Evolutionary conservation across 2,113 vertebrate genomes (phyloP), one percentile per base, ranked within the genome.

Genomic region (Hippocampus abdominalis): DNA sequence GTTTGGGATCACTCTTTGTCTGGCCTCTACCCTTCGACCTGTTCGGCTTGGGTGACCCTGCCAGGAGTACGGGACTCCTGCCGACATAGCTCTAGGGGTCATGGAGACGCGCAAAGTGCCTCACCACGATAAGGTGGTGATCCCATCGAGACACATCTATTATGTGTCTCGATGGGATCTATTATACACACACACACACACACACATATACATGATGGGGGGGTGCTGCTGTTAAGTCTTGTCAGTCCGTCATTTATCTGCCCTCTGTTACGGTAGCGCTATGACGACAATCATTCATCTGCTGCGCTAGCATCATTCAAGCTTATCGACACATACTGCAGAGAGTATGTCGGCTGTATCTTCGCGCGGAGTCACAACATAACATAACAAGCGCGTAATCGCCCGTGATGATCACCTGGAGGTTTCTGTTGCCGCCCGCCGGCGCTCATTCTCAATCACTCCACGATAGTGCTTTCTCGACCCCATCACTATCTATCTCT

Each of bases 171-270:
- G n/a, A n/a, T n/a, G n/a, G n/a, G n/a, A n/a, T n/a, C n/a, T n/a
- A n/a, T n/a, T 29, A 29, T 29, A 29, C 2, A 29, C 3, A 29
- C 29, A 29, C 29, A 29, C 29, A 29, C 29, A 29, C 29, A 73
- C 70, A 42, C n/a, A n/a, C n/a, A n/a, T n/a, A n/a, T n/a, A n/a
- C n/a, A n/a, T 61, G 72, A 78, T 81, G 76, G 29, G 2, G 29
- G 76, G 73, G 79, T 49, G 70, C 66, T 60, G 4, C 63, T 29
- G 70, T 69, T 80, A 68, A 80, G 72, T 32, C 59, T n/a, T 75
- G 66, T 74, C 44, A 25, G 81, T 81, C 83, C 72, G 89, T 91
- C 90, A 92, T 90, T 89, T 72, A 90, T 85, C 82, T 74, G 59
- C 36, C 39, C 70, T 74, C 77, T 64, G 25, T 83, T 69, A 77